Base-by-base conservation (phyloP, 1,140 invertebrate species). In the Papilio helenus region DNA sequence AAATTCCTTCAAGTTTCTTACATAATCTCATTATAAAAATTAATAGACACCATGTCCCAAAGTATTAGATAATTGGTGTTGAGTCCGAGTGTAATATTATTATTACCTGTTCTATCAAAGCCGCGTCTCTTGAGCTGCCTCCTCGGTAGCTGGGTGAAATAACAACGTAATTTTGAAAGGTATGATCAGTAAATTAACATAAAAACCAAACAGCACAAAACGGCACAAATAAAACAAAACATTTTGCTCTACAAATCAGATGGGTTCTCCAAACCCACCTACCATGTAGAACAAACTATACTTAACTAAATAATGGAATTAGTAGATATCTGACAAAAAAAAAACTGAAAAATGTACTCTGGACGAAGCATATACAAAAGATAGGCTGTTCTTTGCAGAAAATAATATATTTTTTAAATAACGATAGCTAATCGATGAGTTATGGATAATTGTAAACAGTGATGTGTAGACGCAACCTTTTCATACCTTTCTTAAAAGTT, bases 21-120 rank as follows among this genome's bases (percentile, higher is more conserved):
- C n/a, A 58, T 58, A 65, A 65, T 16, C 58, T 65, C 10, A 65
- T 14, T 26, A 3, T 14, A 7, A 58, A 58, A 20, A 10, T 58
- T 9, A 10, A 65, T 65, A 26, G 26, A 65, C 23, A 14, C 23
- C 10, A 65, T 26, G 23, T 29, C 58, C 16, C 49, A 51, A 18
- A 51, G 81, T 79, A 71, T 76, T 42, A 72, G 23, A 76, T 79
- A 72, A 80, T 82, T 90, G 87, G 88, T 83, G 88, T 91, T 89
- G 91, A 79, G 89, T 88, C 92, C 92, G 91, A 92, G 89, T 90
- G 84, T 49, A 80, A 88, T 83, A 80, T 87, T 80, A 83, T 89
- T 89, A 94, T 95, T 95, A 95, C 94, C 94, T 95, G 91, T 84
- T 93, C 93, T 95, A 95, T 95, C 94, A 95, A 94, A 95, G 94